These are phyloP conservation scores for Heteromormyrus szaboi DNA, from an alignment of 2,797 vertebrate species.

Conservation along the genomic window DNA sequence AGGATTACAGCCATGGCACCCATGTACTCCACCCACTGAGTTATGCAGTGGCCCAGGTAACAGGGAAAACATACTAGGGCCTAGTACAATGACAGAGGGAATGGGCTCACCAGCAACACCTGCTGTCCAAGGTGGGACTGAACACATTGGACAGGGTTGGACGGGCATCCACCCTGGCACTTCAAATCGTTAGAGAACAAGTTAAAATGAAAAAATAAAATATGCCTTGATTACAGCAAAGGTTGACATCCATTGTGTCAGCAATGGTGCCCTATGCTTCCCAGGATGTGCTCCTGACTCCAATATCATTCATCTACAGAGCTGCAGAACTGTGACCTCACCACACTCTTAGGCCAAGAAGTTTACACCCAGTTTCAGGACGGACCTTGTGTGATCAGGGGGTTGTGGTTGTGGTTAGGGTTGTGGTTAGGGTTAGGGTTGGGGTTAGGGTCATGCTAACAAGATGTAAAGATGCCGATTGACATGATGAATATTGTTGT, in stretches of 20 bases:
- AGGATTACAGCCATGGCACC: background rate
- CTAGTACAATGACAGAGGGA: background rate
- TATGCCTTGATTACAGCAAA: background rate
- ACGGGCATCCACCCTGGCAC: background rate
- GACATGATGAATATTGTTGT: background rate
- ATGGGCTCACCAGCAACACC: background rate
- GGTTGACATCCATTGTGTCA: background rate
- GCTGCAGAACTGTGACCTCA: background rate
- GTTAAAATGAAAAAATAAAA: background rate
- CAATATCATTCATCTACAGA: background rate
- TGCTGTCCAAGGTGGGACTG: background rate
- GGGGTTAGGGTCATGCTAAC: background rate
- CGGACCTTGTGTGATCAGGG: background rate
- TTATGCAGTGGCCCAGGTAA: background rate
- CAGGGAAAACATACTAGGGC: background rate
- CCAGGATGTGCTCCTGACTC: background rate
- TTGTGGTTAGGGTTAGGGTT: background rate
- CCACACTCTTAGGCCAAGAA: background rate
- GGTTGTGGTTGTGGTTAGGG: background rate
- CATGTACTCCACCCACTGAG: background rate
- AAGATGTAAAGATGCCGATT: background rate
- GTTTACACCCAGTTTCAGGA: background rate
- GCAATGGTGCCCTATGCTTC: background rate
- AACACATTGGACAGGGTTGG: background rate
- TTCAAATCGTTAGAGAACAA: background rate